Percentiles rank a stretch among this genome's conserved stretches.
Evolutionary conservation across 2,888 invertebrate genomes (phyloP).

Genomic region (Terebella lapidaria): DNA sequence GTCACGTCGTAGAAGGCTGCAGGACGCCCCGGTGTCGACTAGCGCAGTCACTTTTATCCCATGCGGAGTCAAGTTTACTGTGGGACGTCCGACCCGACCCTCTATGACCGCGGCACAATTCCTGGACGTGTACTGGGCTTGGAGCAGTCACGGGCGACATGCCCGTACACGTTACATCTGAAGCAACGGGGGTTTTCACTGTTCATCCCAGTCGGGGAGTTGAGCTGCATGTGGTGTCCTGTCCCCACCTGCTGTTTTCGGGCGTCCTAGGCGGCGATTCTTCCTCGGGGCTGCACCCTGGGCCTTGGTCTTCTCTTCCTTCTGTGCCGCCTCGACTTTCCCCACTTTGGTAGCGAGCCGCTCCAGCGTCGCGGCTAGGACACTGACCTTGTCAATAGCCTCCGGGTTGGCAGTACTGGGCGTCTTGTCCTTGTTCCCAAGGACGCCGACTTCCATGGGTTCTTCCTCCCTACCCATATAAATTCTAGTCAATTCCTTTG

Average conservation of each 20-base stretch:
- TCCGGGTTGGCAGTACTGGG: neutral
- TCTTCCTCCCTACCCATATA: neutral
- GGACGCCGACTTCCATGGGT: no score
- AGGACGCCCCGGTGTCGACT: constrained; percentile 6
- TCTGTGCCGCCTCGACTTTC: neutral
- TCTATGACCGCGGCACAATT: neutral
- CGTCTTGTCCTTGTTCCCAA: no score
- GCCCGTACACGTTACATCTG: neutral
- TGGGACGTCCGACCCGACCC: neutral
- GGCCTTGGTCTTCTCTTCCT: no score
- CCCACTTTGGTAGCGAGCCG: neutral
- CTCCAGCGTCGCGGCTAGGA: neutral
- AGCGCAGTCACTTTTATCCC: constrained; percentile 1
- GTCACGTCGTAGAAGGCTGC: constrained; percentile 3
- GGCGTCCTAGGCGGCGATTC: no score
- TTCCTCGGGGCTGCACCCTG: no score
- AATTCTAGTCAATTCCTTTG: no score
- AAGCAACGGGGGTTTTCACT: neutral
- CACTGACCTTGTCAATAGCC: no score
- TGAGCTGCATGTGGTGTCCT: neutral
- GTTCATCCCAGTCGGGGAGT: neutral
- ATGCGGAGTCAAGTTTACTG: neutral
- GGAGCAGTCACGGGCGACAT: neutral
- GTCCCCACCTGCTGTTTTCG: no score
- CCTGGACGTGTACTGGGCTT: neutral